phyloP scores from a whole-genome alignment of 2,888 invertebrate genomes.

The Escarpia spicata region DNA sequence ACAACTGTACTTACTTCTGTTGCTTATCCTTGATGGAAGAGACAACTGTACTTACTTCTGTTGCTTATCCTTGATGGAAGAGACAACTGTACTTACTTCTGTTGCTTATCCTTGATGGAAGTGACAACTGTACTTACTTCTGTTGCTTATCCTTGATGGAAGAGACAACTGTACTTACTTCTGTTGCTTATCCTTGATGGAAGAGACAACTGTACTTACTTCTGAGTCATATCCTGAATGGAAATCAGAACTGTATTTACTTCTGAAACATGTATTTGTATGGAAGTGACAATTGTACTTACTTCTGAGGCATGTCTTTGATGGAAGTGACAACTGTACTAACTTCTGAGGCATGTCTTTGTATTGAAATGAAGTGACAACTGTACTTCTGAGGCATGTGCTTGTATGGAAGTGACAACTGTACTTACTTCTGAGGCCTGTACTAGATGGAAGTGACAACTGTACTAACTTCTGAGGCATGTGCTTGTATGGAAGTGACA shows the following conservation, averaged over 20 bases:
- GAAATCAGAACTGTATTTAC: background rate
- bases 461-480: slow-evolving; percentile 27
- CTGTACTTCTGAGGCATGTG: too few relatives aligned
- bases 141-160: too few relatives aligned
- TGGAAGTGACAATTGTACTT: slow-evolving; percentile 8
- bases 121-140: background rate
- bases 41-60: background rate
- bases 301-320: slow-evolving; percentile 33
- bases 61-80: too few relatives aligned
- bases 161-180: background rate
- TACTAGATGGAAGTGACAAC: background rate
- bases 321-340: background rate
- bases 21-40: too few relatives aligned
- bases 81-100: background rate
- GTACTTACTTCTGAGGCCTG: too few relatives aligned
- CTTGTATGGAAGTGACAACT: too few relatives aligned
- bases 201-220: background rate
- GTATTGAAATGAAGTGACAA: too few relatives aligned
- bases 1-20: background rate
- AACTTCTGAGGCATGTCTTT: too few relatives aligned
- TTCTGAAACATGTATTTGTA: background rate
- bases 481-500: slow-evolving; percentile 24
- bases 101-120: too few relatives aligned
- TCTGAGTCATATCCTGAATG: background rate
- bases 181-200: too few relatives aligned